Percentiles rank a stretch among this genome's conserved stretches.
These are phyloP conservation scores for Anguilla rostrata DNA, from an alignment of 2,113 vertebrate genomes.

Conservation along the genomic window DNA sequence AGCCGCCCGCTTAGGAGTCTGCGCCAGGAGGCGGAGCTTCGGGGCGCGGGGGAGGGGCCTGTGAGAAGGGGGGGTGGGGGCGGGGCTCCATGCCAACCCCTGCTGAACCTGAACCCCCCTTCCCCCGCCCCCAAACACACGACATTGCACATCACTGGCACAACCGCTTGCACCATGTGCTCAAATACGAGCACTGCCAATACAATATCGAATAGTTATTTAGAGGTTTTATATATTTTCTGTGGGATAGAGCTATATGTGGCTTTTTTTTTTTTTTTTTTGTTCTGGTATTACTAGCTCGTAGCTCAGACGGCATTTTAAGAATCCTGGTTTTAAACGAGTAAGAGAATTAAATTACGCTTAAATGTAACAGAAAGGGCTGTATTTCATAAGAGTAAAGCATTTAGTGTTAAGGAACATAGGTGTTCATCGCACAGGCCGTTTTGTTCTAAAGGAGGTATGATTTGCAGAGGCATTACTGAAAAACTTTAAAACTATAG, in stretches of 20 bases:
- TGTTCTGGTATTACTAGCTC: neutral
- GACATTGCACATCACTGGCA: neutral
- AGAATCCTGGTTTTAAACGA: neutral
- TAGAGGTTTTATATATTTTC: neutral
- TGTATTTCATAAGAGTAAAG: neutral
- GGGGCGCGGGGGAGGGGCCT: neutral
- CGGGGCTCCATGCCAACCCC: neutral
- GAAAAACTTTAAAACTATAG: neutral
- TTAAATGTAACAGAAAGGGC: neutral
- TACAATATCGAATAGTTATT: neutral
- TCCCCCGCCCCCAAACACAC: neutral
- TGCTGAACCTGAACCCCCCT: neutral
- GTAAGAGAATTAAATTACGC: neutral
- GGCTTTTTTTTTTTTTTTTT: neutral
- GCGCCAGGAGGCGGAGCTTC: neutral
- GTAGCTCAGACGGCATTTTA: neutral
- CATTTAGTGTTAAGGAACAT: neutral
- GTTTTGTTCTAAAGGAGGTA: neutral
- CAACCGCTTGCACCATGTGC: neutral
- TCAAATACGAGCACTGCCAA: neutral
- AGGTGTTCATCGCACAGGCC: neutral
- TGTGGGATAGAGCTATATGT: neutral
- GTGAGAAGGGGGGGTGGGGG: neutral
- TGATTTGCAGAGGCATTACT: neutral
- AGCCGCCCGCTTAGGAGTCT: constrained; percentile 68